These are phyloP conservation scores for Halictus ligatus DNA, from an alignment of 2,888 invertebrate species.

Conservation along the genomic window DNA sequence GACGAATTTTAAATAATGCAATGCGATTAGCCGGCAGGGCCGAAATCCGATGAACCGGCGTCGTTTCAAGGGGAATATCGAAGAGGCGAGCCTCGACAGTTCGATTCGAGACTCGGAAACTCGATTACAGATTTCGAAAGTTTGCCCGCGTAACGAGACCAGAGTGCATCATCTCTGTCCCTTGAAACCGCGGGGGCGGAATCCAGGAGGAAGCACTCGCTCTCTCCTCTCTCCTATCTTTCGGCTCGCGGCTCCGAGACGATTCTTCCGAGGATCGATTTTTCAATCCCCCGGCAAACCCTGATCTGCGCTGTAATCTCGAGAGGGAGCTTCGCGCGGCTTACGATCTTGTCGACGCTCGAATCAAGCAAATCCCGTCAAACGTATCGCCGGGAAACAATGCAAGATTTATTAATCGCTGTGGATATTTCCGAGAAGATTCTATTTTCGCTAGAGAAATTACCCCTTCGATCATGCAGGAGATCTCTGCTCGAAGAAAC, in stretches of 20 bases:
- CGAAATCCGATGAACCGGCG: constrained; percentile 11
- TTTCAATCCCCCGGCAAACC: constrained; percentile 13
- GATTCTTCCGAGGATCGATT: constrained; percentile 10
- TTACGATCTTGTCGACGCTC: constrained; percentile 5
- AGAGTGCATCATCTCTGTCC: constrained; percentile 47
- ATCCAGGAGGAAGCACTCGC: constrained; percentile 15
- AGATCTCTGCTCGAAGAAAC: background rate
- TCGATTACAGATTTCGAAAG: constrained; percentile 39
- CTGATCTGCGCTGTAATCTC: constrained; percentile 3
- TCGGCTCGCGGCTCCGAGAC: background rate
- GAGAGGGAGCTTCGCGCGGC: constrained; percentile 2
- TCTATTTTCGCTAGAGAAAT: background rate
- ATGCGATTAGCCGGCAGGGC: constrained; percentile 13
- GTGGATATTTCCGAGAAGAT: background rate
- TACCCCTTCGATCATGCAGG: background rate
- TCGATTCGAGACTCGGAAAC: constrained; percentile 42
- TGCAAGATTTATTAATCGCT: background rate
- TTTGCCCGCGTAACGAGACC: constrained; percentile 36
- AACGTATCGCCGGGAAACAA: background rate
- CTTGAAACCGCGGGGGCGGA: constrained; percentile 11
- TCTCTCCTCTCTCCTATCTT: background rate
- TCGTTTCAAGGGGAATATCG: constrained; percentile 35
- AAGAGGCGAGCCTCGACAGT: constrained; percentile 13
- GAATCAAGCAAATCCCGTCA: background rate
- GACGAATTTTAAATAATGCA: constrained; percentile 17